A percentile compares a stretch with the other conserved stretches of the same genome.
Conservation (phyloP, 2,888 invertebrate genomes). For the Actias luna region DNA sequence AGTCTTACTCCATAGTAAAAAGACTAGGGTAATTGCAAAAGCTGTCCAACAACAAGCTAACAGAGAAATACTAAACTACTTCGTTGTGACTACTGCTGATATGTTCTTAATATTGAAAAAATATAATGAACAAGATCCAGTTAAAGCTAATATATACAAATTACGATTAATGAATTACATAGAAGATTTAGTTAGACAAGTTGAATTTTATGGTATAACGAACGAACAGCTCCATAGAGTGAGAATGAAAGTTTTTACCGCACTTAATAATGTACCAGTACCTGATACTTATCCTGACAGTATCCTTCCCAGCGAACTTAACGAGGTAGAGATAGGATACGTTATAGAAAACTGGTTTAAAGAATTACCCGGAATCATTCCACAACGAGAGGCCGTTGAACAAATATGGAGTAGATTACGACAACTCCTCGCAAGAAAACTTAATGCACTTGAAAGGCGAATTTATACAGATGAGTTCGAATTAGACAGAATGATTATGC, state of each 20-base stretch:
- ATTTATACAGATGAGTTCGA: slow-evolving; percentile 25
- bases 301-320: slow-evolving; percentile 26
- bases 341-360: slow-evolving; percentile 41
- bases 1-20: not conserved
- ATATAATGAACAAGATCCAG: slow-evolving; percentile 7
- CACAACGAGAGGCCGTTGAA: slow-evolving; percentile 43
- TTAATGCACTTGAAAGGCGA: slow-evolving; percentile 37
- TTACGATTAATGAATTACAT: slow-evolving; percentile 5
- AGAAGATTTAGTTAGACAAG: not conserved
- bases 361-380: slow-evolving; percentile 28
- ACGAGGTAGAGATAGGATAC: slow-evolving; percentile 36
- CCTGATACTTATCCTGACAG: slow-evolving; percentile 1
- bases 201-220: not conserved
- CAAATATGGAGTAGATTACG: slow-evolving; percentile 42
- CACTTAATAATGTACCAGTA: slow-evolving; percentile 20
- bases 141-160: not conserved
- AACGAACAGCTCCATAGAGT: slow-evolving; percentile 47
- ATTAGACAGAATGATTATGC: slow-evolving; percentile 37
- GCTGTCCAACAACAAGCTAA: not conserved
- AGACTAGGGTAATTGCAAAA: not conserved
- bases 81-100: not conserved
- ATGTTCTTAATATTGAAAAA: not conserved
- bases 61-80: slow-evolving; percentile 13
- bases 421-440: not conserved
- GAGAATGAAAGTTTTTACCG: slow-evolving; percentile 35